These are phyloP conservation scores for Oxyruncus cristatus DNA, from an alignment of 2,113 vertebrate genomes.

Conservation along the genomic window DNA sequence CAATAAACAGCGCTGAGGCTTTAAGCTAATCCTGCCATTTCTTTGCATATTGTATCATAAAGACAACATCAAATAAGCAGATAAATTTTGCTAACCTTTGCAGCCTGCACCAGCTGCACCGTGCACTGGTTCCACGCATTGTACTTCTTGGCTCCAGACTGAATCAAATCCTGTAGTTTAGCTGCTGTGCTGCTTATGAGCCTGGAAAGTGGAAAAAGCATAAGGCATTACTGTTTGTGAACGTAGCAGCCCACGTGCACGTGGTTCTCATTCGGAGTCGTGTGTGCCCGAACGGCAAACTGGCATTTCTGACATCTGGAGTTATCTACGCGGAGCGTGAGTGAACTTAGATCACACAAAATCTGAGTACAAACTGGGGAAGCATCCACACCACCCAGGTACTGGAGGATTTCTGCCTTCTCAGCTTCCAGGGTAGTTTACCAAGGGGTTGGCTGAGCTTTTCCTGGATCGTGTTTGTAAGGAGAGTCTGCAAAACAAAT, in stretches of 20 bases:
- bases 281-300: background rate
- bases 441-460: background rate
- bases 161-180: slow-evolving; percentile 59
- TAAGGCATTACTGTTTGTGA: background rate
- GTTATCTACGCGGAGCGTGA: background rate
- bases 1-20: background rate
- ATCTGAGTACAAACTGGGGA: background rate
- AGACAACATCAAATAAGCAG: background rate
- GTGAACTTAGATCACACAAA: background rate
- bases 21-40: background rate
- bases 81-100: slow-evolving; percentile 65
- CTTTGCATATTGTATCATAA: background rate
- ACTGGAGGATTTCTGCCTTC: background rate
- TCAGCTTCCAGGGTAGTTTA: background rate
- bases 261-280: background rate
- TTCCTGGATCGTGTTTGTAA: background rate
- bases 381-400: background rate
- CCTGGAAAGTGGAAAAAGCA: slow-evolving; percentile 49
- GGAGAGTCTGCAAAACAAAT: background rate
- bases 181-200: slow-evolving; percentile 49
- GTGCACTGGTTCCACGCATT: slow-evolving; percentile 75
- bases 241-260: background rate
- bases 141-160: slow-evolving; percentile 57
- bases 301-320: background rate
- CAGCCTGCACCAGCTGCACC: slow-evolving; percentile 66